Base-by-base conservation (phyloP, 2,797 vertebrate species). In the Hippoglossus hippoglossus region DNA sequence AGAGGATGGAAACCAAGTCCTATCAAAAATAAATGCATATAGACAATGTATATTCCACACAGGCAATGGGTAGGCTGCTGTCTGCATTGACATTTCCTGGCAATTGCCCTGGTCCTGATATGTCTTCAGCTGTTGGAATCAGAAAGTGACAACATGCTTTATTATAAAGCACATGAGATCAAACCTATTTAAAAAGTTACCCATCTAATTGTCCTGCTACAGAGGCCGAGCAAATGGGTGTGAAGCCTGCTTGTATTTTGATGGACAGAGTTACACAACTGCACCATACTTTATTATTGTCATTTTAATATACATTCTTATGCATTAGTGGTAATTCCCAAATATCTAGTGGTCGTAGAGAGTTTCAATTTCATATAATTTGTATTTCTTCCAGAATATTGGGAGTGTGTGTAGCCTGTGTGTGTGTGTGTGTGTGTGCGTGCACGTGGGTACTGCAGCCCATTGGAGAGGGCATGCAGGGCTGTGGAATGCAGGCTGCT, bases 401-500 rank as follows among this genome's bases (percentile, higher is more conserved):
- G 22, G 12, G 41, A 12, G 18, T 63, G 44, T 6, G 44, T 75
- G 25, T 66, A 15, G 55, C 16, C 41, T 53, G 59, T 52, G 71
- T n/a, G 51, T 5, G 56, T 52, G 71, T n/a, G 51, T 5, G 56
- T 49, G 57, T 41, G 46, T 61, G 62, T 36, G 60, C 46, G 62
- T 22, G 58, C 9, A 63, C 36, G 61, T 56, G 56, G 60, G 65
- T 52, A 71, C 63, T 79, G 59, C 24, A 83, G 70, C 67, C 68
- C 73, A 73, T 63, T 67, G 67, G 64, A 78, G 63, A 81, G 71
- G 62, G 56, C 69, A 49, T 46, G 44, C 24, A 59, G 71, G 60
- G 79, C 75, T 86, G 26, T 70, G 88, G 79, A 86, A 90, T 82
- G 80, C 74, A 76, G 68, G 66, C 80, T 78, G 83, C 79, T 68